A percentile compares a stretch with the other conserved stretches of the same genome.
These are phyloP conservation scores for Turritopsis rubra DNA, from an alignment of 30 jellyfish, hydroid and myxozoan species.

Conservation along the genomic window DNA sequence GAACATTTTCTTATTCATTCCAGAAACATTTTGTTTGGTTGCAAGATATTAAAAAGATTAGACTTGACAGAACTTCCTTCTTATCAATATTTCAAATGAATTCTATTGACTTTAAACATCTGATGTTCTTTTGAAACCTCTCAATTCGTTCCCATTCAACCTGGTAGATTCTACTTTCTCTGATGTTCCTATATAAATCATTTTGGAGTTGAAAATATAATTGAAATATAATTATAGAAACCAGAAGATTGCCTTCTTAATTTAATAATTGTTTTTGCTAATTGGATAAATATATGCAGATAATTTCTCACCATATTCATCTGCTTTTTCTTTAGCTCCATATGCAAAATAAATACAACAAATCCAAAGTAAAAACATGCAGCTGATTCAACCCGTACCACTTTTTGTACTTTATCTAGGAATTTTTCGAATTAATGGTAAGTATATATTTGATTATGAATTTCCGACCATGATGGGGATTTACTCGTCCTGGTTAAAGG, in stretches of 20 bases:
- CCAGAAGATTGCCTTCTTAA: too few species aligned
- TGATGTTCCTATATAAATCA: too few species aligned
- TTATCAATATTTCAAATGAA: neutral
- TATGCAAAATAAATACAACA: neutral
- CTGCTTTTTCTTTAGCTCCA: neutral
- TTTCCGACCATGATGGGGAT: too few species aligned
- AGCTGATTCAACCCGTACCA: neutral
- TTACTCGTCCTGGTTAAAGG: too few species aligned
- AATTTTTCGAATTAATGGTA: neutral
- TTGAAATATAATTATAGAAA: too few species aligned
- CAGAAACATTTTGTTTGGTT: neutral
- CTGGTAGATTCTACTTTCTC: neutral
- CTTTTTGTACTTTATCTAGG: neutral
- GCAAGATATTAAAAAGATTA: neutral
- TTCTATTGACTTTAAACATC: neutral
- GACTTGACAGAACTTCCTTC: neutral
- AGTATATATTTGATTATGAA: neutral
- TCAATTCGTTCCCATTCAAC: neutral
- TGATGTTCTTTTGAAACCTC: neutral
- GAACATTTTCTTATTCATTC: neutral
- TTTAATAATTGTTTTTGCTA: too few species aligned
- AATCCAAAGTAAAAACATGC: neutral
- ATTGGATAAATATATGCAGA: too few species aligned
- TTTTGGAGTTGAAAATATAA: neutral
- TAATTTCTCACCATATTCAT: neutral